Base-by-base conservation (phyloP, 2,888 invertebrate genomes). In the Zaprionus obscuricornis region DNA sequence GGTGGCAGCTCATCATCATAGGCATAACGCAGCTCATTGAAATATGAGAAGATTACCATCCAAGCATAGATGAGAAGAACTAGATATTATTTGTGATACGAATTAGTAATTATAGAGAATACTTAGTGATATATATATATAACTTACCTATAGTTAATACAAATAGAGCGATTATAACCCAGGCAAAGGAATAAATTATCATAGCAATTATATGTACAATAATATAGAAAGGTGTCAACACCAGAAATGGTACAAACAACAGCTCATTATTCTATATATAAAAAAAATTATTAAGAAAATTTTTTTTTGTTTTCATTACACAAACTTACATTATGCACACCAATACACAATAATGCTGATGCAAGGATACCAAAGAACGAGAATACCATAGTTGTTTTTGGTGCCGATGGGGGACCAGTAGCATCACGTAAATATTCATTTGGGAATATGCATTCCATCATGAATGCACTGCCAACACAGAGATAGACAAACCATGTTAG, bases 371-470 rank as follows among this genome's bases (percentile, higher is more conserved):
- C 81, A 20, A 81, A 73, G 40, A 75, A 73, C 1, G 77, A 68
- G 8, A 77, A 73, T 0, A 82, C 60, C 54, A 81, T 63, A 13
- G 81, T 77, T 5, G 77, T 71, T 29, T 82, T 82, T 2, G 75
- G 63, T 2, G 84, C 81, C 1, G 64, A 47, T 1, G 78, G 64
- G 2, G 50, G 31, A 2, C 51, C 56, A 3, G 3, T 1, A 0
- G 0, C 0, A 2, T 36, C 17, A 0, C 14, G 11, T n/a, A 66
- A 64, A 52, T 81, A 82, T 26, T 81, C 81, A 8, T 66, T 65
- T 18, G 81, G 71, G 29, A 72, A 79, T 27, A 84, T 77, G 66
- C 50, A 54, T 17, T 72, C 71, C 84, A 81, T 77, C 65, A 83
- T 72, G 37, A 81, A 84, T 34, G 42, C 67, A 1, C 74, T 63